A percentile compares a stretch with the other conserved stretches of the same genome.
phyloP scores from a whole-genome alignment of 1,140 invertebrate genomes.

The Artemia franciscana region DNA sequence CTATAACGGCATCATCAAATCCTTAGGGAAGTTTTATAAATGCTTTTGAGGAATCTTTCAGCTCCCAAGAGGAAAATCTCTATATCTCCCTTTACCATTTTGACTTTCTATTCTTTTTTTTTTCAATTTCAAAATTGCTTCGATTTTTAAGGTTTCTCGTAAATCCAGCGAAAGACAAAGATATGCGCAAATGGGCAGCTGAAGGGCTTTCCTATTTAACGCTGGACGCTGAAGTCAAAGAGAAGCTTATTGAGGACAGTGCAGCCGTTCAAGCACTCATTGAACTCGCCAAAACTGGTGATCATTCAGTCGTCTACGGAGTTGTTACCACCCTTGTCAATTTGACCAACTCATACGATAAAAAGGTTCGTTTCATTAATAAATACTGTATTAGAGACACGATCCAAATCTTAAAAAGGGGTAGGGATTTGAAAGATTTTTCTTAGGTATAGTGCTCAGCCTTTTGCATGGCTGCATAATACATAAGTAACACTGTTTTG shows the following conservation, averaged over 20 bases:
- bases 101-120: background rate
- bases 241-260: constrained; percentile 73
- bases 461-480: no score
- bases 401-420: no score
- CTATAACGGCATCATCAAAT: no score
- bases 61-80: no score
- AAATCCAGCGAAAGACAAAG: constrained; percentile 60
- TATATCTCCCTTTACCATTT: background rate
- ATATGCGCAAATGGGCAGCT: constrained; percentile 81
- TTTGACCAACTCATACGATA: constrained; percentile 91
- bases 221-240: constrained; percentile 94
- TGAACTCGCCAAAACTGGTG: constrained; percentile 47
- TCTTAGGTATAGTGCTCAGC: no score
- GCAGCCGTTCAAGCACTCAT: constrained; percentile 59
- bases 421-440: no score
- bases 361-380: constrained; percentile 33
- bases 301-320: constrained; percentile 70
- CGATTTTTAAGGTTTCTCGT: constrained; percentile 42
- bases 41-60: no score
- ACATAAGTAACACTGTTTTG: no score
- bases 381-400: no score
- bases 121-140: constrained; percentile 8
- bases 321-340: constrained; percentile 89
- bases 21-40: no score
- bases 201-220: constrained; percentile 94